Evolutionary conservation across 2,888 invertebrate species (phyloP).

Genomic region (Operophtera brumata): DNA sequence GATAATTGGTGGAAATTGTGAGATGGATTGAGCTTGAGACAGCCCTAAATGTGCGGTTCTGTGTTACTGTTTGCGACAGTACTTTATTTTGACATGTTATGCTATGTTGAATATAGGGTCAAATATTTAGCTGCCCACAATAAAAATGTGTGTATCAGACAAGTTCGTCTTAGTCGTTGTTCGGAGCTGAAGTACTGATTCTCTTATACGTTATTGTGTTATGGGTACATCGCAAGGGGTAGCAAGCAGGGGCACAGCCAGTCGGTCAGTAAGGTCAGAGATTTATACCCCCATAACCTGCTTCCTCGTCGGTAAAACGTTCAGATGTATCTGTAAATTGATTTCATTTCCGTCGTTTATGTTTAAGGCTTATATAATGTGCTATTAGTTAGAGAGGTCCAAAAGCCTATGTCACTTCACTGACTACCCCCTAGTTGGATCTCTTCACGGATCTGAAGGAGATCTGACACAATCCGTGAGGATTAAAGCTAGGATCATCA

Average conservation of each 20-base stretch:
- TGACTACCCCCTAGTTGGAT: no score
- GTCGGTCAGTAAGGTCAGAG: conserved; percentile 62
- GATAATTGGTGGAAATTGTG: no score
- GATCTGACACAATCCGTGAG: no score
- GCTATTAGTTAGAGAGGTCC: not conserved
- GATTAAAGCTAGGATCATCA: no score
- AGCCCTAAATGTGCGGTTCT: no score
- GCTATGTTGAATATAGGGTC: no score
- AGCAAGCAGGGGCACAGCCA: conserved; percentile 39
- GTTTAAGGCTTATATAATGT: conserved; percentile 49
- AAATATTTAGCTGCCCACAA: no score
- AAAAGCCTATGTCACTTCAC: not conserved
- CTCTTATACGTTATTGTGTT: conserved; percentile 4
- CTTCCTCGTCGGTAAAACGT: conserved; percentile 64
- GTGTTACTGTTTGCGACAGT: no score
- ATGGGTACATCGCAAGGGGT: conserved; percentile 26
- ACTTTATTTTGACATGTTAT: no score
- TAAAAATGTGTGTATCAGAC: no score
- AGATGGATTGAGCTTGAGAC: no score
- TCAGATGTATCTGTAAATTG: conserved; percentile 66
- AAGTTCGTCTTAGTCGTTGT: not conserved
- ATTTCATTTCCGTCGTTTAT: conserved; percentile 70
- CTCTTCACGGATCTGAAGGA: no score
- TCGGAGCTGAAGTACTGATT: conserved; percentile 8
- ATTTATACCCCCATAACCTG: conserved; percentile 76